Base-by-base conservation (phyloP, 92 coral and sea anemone species). In the Porites cylindrica region DNA sequence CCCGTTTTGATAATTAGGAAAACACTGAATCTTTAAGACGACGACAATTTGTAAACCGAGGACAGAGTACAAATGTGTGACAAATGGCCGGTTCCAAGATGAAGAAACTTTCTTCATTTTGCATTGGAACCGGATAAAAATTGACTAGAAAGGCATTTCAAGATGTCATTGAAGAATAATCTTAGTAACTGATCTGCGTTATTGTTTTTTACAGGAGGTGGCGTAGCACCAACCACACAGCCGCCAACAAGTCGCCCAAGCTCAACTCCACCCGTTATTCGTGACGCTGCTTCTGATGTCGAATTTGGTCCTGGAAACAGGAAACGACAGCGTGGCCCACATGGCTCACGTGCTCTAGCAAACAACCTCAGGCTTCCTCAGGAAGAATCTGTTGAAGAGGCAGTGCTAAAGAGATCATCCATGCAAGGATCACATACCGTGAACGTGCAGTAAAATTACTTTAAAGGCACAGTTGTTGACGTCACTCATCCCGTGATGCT, bases 331-430 rank as follows among this genome's bases (percentile, higher is more conserved):
- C 47, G 47, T 38, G 47, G 47, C 47, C 47, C 47, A 38, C 47
- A 38, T 38, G 47, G 47, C 47, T 26, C 21, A 67, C 24, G n/a
- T 66, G 83, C 58, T 1, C 83, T 10, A 0, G 43, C 10, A 47
- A 80, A 68, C 20, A 21, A 23, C 10, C 65, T 80, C 51, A 80
- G 10, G 52, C 17, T 13, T 21, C 75, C 84, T 66, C 84, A 82
- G 77, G 86, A 85, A 60, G 96, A 91, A 29, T 88, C 95, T 18
- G 91, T 96, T 72, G 99, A 96, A 73, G 98, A 95, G 70, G 94
- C 99, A 14, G 98, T 96, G 50, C 83, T 96, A 66, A 94, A 95
- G 88, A 85, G 96, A 78, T 88, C 97, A 65, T 75, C 85, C 43
- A 88, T 89, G 75, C 66, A 53, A 66, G 84, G 84, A 66, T 66